phyloP scores from a whole-genome alignment of 2,888 invertebrate genomes.

The Terebella lapidaria region DNA sequence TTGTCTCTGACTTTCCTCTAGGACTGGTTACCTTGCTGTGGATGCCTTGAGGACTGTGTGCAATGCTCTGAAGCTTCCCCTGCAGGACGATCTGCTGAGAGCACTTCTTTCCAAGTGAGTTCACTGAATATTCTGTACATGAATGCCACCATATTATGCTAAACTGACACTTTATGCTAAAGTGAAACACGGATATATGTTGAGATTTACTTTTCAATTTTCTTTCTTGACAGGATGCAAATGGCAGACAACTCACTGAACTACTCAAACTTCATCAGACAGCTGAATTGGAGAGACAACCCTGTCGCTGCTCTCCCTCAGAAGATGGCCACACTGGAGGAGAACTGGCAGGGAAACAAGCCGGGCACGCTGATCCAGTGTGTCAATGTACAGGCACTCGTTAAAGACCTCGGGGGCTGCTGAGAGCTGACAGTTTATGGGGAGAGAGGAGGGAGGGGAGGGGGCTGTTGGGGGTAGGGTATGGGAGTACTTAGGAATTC shows the following conservation, averaged over 20 bases:
- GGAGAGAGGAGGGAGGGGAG: too few species aligned
- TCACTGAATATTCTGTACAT: background rate
- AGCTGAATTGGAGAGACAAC: conserved; percentile 48
- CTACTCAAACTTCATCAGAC: conserved; percentile 36
- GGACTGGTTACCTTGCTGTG: conserved; percentile 34
- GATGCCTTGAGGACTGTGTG: conserved; percentile 39
- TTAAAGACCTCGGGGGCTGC: conserved; percentile 9
- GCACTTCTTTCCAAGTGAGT: conserved; percentile 43
- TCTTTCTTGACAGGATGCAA: conserved; percentile 4
- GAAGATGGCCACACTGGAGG: conserved; percentile 2
- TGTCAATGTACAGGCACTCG: conserved; percentile 5
- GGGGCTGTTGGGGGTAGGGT: too few species aligned
- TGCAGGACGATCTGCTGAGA: conserved; percentile 45
- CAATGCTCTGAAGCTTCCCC: conserved; percentile 42
- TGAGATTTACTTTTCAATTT: background rate
- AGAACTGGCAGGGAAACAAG: conserved; percentile 12
- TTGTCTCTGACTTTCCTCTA: too few species aligned
- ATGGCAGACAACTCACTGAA: conserved; percentile 30
- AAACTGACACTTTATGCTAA: background rate
- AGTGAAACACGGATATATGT: background rate
- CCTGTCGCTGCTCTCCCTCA: conserved; percentile 30
- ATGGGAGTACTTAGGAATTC: too few species aligned
- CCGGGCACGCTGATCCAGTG: conserved; percentile 7
- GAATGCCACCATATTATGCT: background rate
- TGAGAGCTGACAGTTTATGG: too few species aligned